Evolutionary conservation across 2,797 vertebrate genomes (phyloP).

Genomic region (Lithobates pipiens): DNA sequence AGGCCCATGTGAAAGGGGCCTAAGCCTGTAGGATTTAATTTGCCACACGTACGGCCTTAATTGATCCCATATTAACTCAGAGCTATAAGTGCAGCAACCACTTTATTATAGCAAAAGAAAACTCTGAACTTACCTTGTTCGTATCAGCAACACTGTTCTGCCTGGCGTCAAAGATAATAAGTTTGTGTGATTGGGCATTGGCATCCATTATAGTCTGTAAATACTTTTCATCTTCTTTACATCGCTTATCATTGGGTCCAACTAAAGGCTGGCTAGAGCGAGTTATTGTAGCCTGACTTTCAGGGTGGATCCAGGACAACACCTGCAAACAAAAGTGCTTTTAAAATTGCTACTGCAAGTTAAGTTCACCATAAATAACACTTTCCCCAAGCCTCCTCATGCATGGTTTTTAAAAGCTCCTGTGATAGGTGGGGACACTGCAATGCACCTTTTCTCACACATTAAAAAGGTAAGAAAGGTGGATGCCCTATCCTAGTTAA

Average conservation of each 20-base stretch:
- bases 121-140: constrained; percentile 84
- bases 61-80: not conserved
- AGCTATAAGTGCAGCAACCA: not conserved
- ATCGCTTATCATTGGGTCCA: constrained; percentile 89
- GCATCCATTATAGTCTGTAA: constrained; percentile 96
- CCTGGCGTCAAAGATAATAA: constrained; percentile 92
- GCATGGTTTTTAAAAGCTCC: too few species aligned
- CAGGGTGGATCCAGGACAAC: constrained; percentile 96
- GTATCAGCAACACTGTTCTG: constrained; percentile 89
- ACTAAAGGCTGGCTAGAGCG: constrained; percentile 93
- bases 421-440: too few species aligned
- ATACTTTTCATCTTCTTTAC: constrained; percentile 93
- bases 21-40: too few species aligned
- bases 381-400: too few species aligned
- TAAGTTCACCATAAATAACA: too few species aligned
- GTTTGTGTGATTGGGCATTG: constrained; percentile 96
- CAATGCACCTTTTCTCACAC: too few species aligned
- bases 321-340: constrained; percentile 75
- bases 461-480: too few species aligned
- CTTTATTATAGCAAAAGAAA: not conserved
- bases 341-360: not conserved
- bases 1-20: too few species aligned
- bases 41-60: not conserved
- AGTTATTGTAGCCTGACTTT: constrained; percentile 92
- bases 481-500: too few species aligned